phyloP scores from a whole-genome alignment of 2,113 vertebrate genomes.

The Crypturellus undulatus region DNA sequence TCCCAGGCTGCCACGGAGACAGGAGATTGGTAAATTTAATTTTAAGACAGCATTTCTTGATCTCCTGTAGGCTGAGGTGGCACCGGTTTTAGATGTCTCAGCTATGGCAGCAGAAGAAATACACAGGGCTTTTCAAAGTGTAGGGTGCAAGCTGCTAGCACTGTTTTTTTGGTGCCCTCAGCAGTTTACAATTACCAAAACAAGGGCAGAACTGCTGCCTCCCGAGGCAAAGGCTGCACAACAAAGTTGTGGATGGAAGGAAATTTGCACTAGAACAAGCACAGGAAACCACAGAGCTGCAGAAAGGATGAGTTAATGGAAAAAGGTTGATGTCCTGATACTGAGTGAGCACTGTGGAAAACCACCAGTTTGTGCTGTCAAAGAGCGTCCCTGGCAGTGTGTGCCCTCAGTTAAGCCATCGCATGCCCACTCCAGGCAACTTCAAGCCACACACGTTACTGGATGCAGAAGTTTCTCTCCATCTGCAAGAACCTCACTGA shows the following conservation, averaged over 20 bases:
- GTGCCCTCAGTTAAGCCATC: background rate
- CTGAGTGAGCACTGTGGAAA: conserved; percentile 6
- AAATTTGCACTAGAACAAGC: conserved; percentile 10
- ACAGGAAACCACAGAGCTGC: conserved; percentile 44
- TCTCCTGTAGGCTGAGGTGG: background rate
- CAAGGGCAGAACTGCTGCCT: background rate
- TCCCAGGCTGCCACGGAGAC: background rate
- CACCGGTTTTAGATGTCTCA: background rate
- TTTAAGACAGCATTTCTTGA: background rate
- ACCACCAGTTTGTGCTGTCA: background rate
- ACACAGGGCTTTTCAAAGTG: background rate
- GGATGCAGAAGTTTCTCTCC: background rate
- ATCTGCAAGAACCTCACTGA: background rate
- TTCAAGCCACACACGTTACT: conserved; percentile 2
- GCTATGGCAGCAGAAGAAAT: background rate
- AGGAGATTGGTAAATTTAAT: background rate
- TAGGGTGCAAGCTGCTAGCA: background rate
- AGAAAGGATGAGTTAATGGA: conserved; percentile 48
- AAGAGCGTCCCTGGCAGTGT: background rate
- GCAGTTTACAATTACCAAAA: background rate
- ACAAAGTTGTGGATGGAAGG: conserved; percentile 1
- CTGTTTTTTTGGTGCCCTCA: background rate
- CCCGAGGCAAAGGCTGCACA: background rate
- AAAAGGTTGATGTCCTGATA: conserved; percentile 4
- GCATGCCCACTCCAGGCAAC: background rate